Base-by-base conservation (phyloP, 92 coral and sea anemone species). In the Porites divaricata region DNA sequence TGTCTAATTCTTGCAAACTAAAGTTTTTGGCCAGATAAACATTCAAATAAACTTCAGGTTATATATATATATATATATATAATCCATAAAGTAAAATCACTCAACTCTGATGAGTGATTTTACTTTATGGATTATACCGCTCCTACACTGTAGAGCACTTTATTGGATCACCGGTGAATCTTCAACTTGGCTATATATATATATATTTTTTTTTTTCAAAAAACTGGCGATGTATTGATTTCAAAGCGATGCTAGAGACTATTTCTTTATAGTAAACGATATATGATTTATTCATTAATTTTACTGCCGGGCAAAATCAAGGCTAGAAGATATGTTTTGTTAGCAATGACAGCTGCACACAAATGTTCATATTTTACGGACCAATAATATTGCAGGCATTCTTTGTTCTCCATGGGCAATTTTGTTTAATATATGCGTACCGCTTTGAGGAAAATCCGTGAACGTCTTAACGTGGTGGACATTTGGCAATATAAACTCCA, bases 331-430 rank as follows among this genome's bases (percentile, higher is more conserved):
- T 20, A 25, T 41, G 23, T 24, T 25, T 79, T 79, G 74, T 24
- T 51, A 4, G 19, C 7, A 25, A 25, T 69, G 76, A 80, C 85
- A 80, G 85, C 66, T 68, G 85, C 28, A 20, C n/a, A 80, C 52
- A 0, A 53, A 11, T 80, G 57, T 19, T 79, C 52, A 3, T 2
- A 20, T 12, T 68, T 16, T 35, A 26, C 20, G 4, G 14, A n/a
- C 85, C 85, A 80, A 69, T 80, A 20, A 49, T 22, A 28, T 21
- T 17, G 52, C 28, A 22, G 71, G 6, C 56, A 41, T 0, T 23
- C 19, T 62, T 59, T 28, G 14, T 54, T 15, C 59, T 0, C 16
- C 59, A 24, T 50, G 69, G 61, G 62, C 9, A 41, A 45, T 20
- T 54, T 48, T 35, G 69, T n/a, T 22, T 82, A 21, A 61, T 48